Conservation (phyloP, 2,888 invertebrate genomes). For the Serrognathus titanus region DNA sequence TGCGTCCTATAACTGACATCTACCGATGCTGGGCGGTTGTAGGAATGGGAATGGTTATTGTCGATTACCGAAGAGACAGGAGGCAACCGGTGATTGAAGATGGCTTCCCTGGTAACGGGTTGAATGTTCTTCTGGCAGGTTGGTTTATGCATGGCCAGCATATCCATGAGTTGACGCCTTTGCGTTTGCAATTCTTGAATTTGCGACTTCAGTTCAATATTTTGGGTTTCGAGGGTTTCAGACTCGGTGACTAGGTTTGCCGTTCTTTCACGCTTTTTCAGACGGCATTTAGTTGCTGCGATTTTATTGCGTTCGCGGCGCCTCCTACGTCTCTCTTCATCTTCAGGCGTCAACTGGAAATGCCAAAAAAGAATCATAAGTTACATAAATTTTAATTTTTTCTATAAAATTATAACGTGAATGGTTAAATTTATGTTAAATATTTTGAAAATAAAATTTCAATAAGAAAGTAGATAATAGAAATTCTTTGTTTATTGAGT, state of each 20-base stretch:
- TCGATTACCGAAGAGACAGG: conserved; percentile 44
- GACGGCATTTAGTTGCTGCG: conserved; percentile 89
- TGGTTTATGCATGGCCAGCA: conserved; percentile 72
- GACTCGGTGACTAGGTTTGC: conserved; percentile 83
- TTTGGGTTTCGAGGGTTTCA: conserved; percentile 80
- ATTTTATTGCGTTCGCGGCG: conserved; percentile 90
- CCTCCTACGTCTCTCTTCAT: conserved; percentile 81
- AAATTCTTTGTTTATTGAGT: too few species aligned
- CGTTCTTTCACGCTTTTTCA: conserved; percentile 89
- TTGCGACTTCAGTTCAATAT: conserved; percentile 78
- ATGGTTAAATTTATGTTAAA: too few species aligned
- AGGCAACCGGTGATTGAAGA: conserved; percentile 32
- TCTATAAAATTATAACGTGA: too few species aligned
- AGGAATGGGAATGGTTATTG: conserved; percentile 39
- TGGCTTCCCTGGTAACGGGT: conserved; percentile 41
- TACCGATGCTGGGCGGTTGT: conserved; percentile 40
- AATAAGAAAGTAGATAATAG: too few species aligned
- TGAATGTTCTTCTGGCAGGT: conserved; percentile 58
- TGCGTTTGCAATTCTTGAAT: conserved; percentile 79
- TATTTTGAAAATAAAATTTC: too few species aligned
- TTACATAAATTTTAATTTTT: not conserved
- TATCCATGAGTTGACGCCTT: conserved; percentile 72
- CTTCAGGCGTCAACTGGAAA: conserved; percentile 80
- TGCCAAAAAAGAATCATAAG: conserved; percentile 5
- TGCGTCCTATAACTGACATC: conserved; percentile 27